A percentile compares a stretch with the other conserved stretches of the same genome.
phyloP scores from a whole-genome alignment of 30 jellyfish, hydroid and myxozoan species.

The Turritopsis dohrnii region DNA sequence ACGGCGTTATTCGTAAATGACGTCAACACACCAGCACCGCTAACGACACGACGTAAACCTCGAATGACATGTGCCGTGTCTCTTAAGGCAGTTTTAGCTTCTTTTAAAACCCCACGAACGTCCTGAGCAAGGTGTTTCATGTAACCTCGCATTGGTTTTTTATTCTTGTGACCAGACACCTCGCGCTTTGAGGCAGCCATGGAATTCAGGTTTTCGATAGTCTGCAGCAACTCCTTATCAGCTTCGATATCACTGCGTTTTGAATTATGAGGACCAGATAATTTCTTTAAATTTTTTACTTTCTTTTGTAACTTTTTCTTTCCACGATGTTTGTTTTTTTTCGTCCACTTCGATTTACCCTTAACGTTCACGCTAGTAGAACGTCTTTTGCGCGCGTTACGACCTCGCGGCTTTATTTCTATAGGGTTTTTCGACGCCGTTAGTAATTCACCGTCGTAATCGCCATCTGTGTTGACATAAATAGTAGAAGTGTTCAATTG shows the following conservation, averaged over 20 bases:
- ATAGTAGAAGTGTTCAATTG: not conserved
- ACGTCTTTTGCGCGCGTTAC: slow-evolving; percentile 13
- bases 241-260: slow-evolving; percentile 41
- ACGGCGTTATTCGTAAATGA: slow-evolving; percentile 73
- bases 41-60: slow-evolving; percentile 59
- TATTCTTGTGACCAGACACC: not conserved
- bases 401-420: not conserved
- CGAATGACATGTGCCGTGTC: slow-evolving; percentile 62
- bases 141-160: slow-evolving; percentile 29
- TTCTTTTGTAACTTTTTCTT: not conserved
- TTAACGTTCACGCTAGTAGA: not conserved
- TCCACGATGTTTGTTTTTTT: not conserved
- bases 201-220: slow-evolving; percentile 26
- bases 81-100: slow-evolving; percentile 59
- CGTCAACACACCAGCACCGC: slow-evolving; percentile 60
- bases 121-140: slow-evolving; percentile 38
- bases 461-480: slow-evolving; percentile 17
- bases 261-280: not conserved
- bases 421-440: not conserved
- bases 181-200: slow-evolving; percentile 18
- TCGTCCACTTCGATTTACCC: not conserved
- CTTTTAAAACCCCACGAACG: slow-evolving; percentile 61
- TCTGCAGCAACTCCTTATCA: slow-evolving; percentile 20
- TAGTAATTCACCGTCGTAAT: slow-evolving; percentile 20
- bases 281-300: not conserved